Evolutionary conservation across 2,888 invertebrate species (phyloP).

Genomic region (Cheiracanthium punctorium): DNA sequence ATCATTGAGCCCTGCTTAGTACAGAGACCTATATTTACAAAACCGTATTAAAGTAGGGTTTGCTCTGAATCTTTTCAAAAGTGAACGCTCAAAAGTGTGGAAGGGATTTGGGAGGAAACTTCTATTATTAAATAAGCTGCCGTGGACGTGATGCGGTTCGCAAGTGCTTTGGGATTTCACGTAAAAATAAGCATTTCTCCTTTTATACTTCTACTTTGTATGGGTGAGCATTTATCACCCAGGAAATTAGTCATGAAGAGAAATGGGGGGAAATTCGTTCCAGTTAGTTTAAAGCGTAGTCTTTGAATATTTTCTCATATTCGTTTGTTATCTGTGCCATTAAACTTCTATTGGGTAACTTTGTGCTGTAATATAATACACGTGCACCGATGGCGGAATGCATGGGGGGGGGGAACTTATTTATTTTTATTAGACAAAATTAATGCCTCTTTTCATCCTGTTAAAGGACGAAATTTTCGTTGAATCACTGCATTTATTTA

Average conservation of each 20-base stretch:
- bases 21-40: neutral
- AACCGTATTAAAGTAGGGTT: neutral
- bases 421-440: no score
- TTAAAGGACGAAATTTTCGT: no score
- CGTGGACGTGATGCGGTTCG: neutral
- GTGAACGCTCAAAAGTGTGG: neutral
- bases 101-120: neutral
- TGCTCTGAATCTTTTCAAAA: slow-evolving; percentile 9
- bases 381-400: no score
- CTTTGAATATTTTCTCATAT: neutral
- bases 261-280: slow-evolving; percentile 14
- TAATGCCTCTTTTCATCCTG: no score
- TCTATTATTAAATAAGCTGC: neutral
- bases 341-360: no score
- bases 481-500: no score
- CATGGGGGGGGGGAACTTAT: no score
- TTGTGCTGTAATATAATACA: no score
- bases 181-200: neutral
- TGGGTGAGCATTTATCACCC: neutral
- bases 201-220: no score
- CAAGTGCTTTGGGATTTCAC: neutral
- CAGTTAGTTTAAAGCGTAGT: neutral
- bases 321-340: neutral
- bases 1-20: no score
- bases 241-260: slow-evolving; percentile 25